Evolutionary conservation across 1,140 invertebrate species (phyloP).

Genomic region (Ceratoteleas bidentatus): DNA sequence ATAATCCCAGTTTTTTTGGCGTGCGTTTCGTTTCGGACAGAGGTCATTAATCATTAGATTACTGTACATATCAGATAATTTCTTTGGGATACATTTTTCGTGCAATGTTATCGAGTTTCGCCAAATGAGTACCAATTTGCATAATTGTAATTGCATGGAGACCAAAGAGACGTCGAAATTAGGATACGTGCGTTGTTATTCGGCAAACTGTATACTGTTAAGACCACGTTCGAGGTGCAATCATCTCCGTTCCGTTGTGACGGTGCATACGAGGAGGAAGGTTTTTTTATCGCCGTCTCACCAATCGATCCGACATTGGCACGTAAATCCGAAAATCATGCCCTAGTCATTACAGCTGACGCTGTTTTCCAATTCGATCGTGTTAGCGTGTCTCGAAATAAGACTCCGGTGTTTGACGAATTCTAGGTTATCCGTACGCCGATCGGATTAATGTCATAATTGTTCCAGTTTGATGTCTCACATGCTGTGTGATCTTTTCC

Average conservation of each 20-base stretch:
- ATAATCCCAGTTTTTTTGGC: conserved; percentile 41
- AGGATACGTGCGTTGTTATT: conserved; percentile 40
- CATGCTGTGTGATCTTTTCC: neutral
- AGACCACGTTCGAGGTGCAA: conserved; percentile 31
- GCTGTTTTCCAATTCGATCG: conserved; percentile 7
- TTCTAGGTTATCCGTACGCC: neutral
- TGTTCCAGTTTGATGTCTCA: conserved; percentile 30
- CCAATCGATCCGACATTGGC: conserved; percentile 13
- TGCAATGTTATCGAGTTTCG: conserved; percentile 50
- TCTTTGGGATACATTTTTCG: conserved; percentile 37
- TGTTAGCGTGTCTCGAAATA: conserved; percentile 8
- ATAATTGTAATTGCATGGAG: conserved; percentile 49
- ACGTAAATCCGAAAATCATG: conserved; percentile 41
- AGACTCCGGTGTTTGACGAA: neutral
- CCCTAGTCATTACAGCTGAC: conserved; percentile 18
- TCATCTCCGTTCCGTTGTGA: conserved; percentile 16
- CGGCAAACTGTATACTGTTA: conserved; percentile 18
- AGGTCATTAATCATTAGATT: conserved; percentile 54
- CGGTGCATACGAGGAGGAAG: conserved; percentile 10
- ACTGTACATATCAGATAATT: conserved; percentile 48
- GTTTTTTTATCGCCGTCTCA: conserved; percentile 30
- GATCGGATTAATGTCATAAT: conserved; percentile 47
- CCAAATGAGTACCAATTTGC: conserved; percentile 59
- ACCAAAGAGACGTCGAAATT: conserved; percentile 32
- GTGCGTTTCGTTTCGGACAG: conserved; percentile 32